Evolutionary conservation across 2,888 invertebrate species (phyloP), one percentile per base, ranked within the genome.

Genomic region (Dicranocentrus wangi): DNA sequence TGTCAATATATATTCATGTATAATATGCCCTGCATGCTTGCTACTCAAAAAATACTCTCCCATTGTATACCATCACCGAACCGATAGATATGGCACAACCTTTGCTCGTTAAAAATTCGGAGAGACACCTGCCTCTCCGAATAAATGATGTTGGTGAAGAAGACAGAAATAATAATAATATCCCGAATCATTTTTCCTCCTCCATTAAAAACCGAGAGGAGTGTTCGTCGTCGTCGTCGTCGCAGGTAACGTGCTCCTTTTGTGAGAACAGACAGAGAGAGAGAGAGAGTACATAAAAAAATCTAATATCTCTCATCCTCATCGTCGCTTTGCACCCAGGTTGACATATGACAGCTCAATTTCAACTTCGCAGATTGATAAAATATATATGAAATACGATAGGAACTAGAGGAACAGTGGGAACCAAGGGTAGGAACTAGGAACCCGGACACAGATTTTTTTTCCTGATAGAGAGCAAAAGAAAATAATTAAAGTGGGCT

Each of bases 41-140:
- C 27, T 21, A 17, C 17, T 47, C n/a, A 23, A 17, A n/a, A n/a
- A n/a, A 8, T 42, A 39, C 17, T 28, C 27, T 25, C 32, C 32
- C 32, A 43, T 19, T n/a, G 21, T 43, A 17, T 39, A 19, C n/a
- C n/a, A 19, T 63, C 47, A 19, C 43, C n/a, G n/a, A n/a, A n/a
- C n/a, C 5, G 39, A 39, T 13, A 39, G 13, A 5, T 13, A 39
- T 47, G n/a, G 63, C 27, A 47, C 13, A 10, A 5, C 47, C 28
- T 19, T 8, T 43, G 65, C 69, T 69, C 61, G 77, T 77, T 77
- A 69, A 77, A 65, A 68, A 69, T 69, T 51, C 47, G 17, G 55
- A 69, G 51, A 77, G 69, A 77, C 77, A 77, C 77, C 77, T 77
- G 77, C 77, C 77, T 77, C 58, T 69, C 43, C 3, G 51, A 68